These are phyloP conservation scores for Phoxinus phoxinus DNA, from an alignment of 2,113 vertebrate genomes.

Conservation along the genomic window DNA sequence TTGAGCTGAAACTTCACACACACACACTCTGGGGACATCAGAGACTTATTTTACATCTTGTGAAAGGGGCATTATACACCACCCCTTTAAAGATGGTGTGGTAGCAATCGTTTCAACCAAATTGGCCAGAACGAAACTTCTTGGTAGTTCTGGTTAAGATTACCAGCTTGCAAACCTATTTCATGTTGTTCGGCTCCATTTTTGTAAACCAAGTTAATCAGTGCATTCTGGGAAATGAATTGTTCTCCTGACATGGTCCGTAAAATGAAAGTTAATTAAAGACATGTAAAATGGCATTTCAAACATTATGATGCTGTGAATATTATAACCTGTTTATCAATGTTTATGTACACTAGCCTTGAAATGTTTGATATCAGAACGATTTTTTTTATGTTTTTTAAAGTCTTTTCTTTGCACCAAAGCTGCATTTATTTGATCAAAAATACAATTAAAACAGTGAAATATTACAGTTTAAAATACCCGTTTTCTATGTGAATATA, in stretches of 20 bases:
- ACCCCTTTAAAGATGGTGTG: neutral
- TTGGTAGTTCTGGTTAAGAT: neutral
- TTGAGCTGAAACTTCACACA: no score
- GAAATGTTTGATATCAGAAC: no score
- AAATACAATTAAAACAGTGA: no score
- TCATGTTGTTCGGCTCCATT: neutral
- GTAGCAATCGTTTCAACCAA: neutral
- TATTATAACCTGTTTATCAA: no score
- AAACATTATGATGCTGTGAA: neutral
- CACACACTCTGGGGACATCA: no score
- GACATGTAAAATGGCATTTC: neutral
- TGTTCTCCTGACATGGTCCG: neutral
- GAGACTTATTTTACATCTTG: no score
- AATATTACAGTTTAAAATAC: fast-evolving
- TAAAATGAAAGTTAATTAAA: neutral
- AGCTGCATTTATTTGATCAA: no score
- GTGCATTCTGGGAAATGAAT: neutral
- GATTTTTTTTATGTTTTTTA: no score
- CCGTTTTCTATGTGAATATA: no score
- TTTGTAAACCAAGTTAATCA: neutral
- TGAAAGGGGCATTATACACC: no score
- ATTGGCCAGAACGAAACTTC: neutral
- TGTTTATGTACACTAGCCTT: no score
- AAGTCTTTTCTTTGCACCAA: no score
- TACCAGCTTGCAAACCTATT: neutral